Percentiles rank a stretch among this genome's conserved stretches.
Conservation (phyloP, 2,888 invertebrate genomes). For the Melanchra persicariae region DNA sequence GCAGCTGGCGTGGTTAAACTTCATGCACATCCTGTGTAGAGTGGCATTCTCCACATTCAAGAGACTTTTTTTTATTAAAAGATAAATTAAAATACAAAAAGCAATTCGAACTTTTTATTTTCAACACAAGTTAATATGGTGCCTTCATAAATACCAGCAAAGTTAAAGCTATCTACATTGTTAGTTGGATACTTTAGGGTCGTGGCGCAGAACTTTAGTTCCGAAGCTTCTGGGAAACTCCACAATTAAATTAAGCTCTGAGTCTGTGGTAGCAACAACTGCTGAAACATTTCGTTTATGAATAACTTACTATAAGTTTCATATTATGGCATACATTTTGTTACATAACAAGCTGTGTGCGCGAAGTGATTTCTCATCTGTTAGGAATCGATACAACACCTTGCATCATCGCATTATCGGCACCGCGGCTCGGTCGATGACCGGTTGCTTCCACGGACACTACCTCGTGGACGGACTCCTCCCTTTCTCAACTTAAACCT, state of each 20-base stretch:
- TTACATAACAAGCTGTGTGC: not conserved
- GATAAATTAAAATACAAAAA: not conserved
- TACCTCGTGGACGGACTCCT: too few relatives aligned
- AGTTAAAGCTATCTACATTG: constrained; percentile 1
- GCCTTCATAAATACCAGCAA: not conserved
- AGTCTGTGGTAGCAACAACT: not conserved
- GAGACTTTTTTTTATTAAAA: too few relatives aligned
- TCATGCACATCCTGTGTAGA: too few relatives aligned
- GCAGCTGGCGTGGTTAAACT: too few relatives aligned
- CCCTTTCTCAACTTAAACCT: too few relatives aligned
- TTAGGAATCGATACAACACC: not conserved
- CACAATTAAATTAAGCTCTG: constrained; percentile 6
- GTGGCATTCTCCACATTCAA: too few relatives aligned
- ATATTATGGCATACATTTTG: not conserved
- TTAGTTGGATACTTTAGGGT: not conserved
- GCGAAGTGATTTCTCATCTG: not conserved
- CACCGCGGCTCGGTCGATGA: not conserved
- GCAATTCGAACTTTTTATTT: not conserved
- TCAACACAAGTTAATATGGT: not conserved
- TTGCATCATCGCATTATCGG: not conserved
- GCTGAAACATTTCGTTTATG: constrained; percentile 7
- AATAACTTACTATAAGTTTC: not conserved
- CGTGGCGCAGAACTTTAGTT: not conserved
- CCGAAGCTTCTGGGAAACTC: constrained; percentile 2
- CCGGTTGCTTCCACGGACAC: not conserved